phyloP scores from a whole-genome alignment of 2,888 invertebrate species.

The Teleogryllus oceanicus region DNA sequence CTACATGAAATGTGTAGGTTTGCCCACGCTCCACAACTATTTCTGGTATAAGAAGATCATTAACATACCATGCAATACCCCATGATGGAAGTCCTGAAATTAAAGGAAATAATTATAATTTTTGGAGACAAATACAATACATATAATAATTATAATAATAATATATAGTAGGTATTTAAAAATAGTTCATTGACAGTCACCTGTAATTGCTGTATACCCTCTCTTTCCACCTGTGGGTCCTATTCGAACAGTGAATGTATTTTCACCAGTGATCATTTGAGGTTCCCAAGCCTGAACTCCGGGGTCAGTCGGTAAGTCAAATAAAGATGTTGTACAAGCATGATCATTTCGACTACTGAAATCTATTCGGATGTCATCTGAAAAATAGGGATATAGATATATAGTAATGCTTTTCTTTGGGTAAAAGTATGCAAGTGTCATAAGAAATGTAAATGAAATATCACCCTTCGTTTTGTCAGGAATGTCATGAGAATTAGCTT shows the following conservation, averaged over 20 bases:
- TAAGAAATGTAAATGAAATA: neutral
- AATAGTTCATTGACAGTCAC: constrained; percentile 44
- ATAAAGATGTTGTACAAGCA: constrained; percentile 66
- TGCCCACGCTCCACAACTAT: constrained; percentile 81
- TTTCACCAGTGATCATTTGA: constrained; percentile 59
- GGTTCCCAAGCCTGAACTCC: constrained; percentile 67
- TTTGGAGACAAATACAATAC: too few relatives aligned
- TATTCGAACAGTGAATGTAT: constrained; percentile 68
- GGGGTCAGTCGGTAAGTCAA: constrained; percentile 57
- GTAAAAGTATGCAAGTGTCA: neutral
- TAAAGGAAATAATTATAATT: neutral
- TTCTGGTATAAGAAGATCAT: constrained; percentile 85
- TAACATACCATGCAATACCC: constrained; percentile 92
- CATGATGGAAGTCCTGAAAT: constrained; percentile 66
- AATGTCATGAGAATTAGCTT: constrained; percentile 79
- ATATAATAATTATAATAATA: neutral
- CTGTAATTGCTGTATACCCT: constrained; percentile 85
- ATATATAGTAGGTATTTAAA: neutral
- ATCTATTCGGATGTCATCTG: constrained; percentile 71
- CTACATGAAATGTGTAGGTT: constrained; percentile 80
- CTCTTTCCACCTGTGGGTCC: constrained; percentile 87
- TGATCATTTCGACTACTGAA: constrained; percentile 71
- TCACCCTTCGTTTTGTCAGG: constrained; percentile 63
- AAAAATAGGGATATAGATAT: constrained; percentile 24
- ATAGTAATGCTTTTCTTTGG: neutral